Conservation (phyloP, 2,888 invertebrate species). For the Thelaira solivaga region DNA sequence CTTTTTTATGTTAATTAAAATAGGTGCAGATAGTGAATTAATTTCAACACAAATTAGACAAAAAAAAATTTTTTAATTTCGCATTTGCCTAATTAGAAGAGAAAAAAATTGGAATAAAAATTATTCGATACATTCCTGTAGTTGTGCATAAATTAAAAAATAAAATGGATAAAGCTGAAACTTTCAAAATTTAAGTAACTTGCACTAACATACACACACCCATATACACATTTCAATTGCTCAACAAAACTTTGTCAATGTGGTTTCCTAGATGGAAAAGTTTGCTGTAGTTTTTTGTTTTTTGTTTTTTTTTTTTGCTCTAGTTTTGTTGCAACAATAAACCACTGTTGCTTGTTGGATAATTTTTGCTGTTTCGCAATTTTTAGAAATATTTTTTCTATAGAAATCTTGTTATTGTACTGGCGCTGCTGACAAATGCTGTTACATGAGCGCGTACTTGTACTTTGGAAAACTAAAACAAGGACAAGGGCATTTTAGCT, state of each 20-base stretch:
- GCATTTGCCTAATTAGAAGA: no score
- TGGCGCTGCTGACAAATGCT: conserved; percentile 44
- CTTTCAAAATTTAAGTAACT: neutral
- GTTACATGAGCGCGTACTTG: conserved; percentile 56
- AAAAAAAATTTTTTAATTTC: no score
- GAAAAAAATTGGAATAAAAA: no score
- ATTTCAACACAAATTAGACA: no score
- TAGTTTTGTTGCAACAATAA: conserved; percentile 16
- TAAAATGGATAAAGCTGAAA: no score
- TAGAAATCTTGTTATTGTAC: conserved; percentile 13
- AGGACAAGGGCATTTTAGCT: conserved; percentile 60
- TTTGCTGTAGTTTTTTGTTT: no score
- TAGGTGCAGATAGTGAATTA: no score
- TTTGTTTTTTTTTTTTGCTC: conserved; percentile 3
- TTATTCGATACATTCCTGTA: no score
- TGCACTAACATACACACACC: neutral
- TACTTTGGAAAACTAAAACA: conserved; percentile 59
- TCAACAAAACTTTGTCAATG: conserved; percentile 45
- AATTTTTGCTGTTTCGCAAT: conserved; percentile 36
- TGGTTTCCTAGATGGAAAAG: conserved; percentile 49
- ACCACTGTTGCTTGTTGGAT: conserved; percentile 51
- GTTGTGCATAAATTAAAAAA: no score
- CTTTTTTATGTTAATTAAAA: no score
- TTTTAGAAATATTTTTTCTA: conserved; percentile 2
- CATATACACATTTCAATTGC: conserved; percentile 20